These are phyloP conservation scores for Heliconius cydno DNA, from an alignment of 2,888 invertebrate species.

Conservation along the genomic window DNA sequence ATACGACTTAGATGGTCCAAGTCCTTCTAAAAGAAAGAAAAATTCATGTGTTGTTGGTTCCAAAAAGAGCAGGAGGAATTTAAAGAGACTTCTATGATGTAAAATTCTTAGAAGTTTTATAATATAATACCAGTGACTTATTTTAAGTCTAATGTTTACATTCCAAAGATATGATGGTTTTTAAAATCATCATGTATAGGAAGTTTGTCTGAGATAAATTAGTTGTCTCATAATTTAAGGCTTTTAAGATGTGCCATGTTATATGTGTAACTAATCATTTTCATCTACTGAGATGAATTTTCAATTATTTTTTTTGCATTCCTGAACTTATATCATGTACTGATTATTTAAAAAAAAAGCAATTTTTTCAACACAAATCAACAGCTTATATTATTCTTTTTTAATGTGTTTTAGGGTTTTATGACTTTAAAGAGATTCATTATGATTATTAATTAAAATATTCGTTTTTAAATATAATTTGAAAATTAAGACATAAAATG, in stretches of 20 bases:
- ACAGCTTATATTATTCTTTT: background rate
- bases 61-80: conserved; percentile 73
- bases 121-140: conserved; percentile 59
- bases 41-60: conserved; percentile 67
- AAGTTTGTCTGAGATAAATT: conserved; percentile 48
- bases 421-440: conserved; percentile 5
- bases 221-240: conserved; percentile 50
- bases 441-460: background rate
- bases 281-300: conserved; percentile 34
- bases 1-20: conserved; percentile 75
- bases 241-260: conserved; percentile 57
- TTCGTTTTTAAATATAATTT: conserved; percentile 1
- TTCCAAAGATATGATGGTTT: conserved; percentile 56
- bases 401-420: background rate
- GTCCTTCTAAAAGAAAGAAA: conserved; percentile 79
- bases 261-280: conserved; percentile 45
- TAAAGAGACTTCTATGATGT: conserved; percentile 70
- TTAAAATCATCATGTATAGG: conserved; percentile 49
- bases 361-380: background rate
- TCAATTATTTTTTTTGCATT: conserved; percentile 31
- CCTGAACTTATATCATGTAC: background rate
- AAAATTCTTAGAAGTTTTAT: conserved; percentile 27
- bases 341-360: conserved; percentile 29
- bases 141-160: conserved; percentile 50
- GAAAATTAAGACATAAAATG: background rate